These are phyloP conservation scores for Myotis davidii DNA, from an alignment of 2,113 vertebrate species.

Conservation along the genomic window DNA sequence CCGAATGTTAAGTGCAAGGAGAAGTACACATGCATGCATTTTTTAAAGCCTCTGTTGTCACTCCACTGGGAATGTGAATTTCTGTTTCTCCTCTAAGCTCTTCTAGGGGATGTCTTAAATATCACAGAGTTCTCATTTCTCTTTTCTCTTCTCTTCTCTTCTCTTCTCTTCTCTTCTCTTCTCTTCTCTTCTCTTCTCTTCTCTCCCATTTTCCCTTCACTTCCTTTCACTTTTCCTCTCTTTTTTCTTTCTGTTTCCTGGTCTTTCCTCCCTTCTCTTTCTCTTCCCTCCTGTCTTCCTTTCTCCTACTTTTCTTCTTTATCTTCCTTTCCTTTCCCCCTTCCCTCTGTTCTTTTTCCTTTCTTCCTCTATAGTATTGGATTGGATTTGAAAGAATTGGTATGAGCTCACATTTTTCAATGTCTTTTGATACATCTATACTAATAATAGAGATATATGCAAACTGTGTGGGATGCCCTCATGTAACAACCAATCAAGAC, in stretches of 20 bases:
- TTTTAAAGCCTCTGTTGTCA: not conserved
- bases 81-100: not conserved
- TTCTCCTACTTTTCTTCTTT: not conserved
- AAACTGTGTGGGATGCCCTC: no score
- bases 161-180: not conserved
- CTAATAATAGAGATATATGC: no score
- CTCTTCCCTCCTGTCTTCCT: not conserved
- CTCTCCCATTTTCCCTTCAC: not conserved
- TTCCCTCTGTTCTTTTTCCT: not conserved
- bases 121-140: not conserved
- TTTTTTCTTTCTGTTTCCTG: not conserved
- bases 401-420: not conserved
- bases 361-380: not conserved
- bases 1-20: not conserved
- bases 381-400: not conserved
- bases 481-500: no score
- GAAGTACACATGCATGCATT: not conserved
- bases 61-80: not conserved
- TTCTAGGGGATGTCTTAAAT: not conserved
- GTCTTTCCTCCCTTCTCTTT: not conserved
- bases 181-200: no score
- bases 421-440: not conserved
- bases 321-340: not conserved
- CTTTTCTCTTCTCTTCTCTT: not conserved
- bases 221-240: not conserved